Evolutionary conservation across 2,113 vertebrate species (phyloP).

Genomic region (Seriola quinqueradiata): DNA sequence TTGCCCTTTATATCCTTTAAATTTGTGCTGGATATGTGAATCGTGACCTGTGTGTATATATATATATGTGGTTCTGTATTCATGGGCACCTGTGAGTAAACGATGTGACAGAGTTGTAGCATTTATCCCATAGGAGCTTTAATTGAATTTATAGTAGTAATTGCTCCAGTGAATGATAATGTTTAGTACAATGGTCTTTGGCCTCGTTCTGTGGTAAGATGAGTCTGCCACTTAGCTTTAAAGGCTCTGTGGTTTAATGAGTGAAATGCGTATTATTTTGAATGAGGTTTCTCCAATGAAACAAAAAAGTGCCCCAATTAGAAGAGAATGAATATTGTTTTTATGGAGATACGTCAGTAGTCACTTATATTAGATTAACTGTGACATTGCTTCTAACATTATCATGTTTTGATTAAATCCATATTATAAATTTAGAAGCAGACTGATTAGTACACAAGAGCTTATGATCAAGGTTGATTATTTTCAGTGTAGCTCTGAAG

Average conservation of each 20-base stretch:
- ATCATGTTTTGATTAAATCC: constrained; percentile 57
- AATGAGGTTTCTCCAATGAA: constrained; percentile 50
- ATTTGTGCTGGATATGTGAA: background rate
- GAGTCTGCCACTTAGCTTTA: constrained; percentile 47
- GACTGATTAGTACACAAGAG: constrained; percentile 55
- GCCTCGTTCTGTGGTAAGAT: constrained; percentile 52
- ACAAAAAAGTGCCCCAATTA: constrained; percentile 54
- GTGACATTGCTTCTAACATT: constrained; percentile 45
- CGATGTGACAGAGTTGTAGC: constrained; percentile 31
- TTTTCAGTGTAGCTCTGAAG: constrained; percentile 51
- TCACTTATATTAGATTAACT: constrained; percentile 44
- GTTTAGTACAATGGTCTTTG: constrained; percentile 46
- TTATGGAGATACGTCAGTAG: constrained; percentile 42
- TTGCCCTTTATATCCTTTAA: constrained; percentile 14
- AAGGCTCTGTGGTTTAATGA: constrained; percentile 58
- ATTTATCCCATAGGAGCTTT: constrained; percentile 44
- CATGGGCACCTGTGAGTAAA: constrained; percentile 6
- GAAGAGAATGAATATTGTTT: constrained; percentile 51
- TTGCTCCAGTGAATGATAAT: constrained; percentile 57
- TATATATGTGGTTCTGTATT: background rate
- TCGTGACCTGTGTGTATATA: background rate
- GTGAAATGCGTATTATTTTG: constrained; percentile 54
- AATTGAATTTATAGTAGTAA: constrained; percentile 54
- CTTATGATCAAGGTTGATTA: constrained; percentile 73
- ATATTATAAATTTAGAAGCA: constrained; percentile 59